phyloP scores from a whole-genome alignment of 2,888 invertebrate genomes.

The Tribolium freemani region DNA sequence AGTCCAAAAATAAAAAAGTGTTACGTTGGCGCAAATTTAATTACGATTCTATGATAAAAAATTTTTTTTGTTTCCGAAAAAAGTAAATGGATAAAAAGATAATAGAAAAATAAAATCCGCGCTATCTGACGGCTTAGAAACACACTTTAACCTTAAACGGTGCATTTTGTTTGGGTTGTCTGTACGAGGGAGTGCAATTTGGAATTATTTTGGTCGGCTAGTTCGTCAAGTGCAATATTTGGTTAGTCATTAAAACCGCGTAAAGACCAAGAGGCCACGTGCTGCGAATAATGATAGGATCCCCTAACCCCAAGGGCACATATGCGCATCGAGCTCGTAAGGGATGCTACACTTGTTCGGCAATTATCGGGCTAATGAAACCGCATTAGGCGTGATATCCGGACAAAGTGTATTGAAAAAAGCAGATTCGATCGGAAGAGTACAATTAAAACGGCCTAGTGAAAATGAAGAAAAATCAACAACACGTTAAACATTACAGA shows the following conservation, averaged over 20 bases:
- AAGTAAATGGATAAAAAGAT: too few species aligned
- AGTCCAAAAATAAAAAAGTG: too few species aligned
- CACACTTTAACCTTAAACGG: too few species aligned
- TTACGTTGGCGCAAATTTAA: too few species aligned
- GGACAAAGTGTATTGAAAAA: background rate
- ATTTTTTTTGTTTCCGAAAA: too few species aligned
- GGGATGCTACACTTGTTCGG: conserved; percentile 5
- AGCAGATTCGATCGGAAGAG: conserved; percentile 18
- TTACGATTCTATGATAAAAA: too few species aligned
- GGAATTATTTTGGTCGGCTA: conserved; percentile 33
- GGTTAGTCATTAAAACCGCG: conserved; percentile 61
- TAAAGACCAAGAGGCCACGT: conserved; percentile 56
- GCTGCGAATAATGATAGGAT: conserved; percentile 54
- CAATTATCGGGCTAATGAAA: conserved; percentile 14
- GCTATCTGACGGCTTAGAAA: too few species aligned
- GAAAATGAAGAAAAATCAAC: conserved; percentile 58
- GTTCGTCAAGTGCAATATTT: conserved; percentile 61
- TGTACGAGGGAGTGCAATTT: conserved; percentile 2
- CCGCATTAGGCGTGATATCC: background rate
- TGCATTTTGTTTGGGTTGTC: background rate
- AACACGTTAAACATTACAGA: conserved; percentile 56
- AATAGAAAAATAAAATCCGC: too few species aligned
- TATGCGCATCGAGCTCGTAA: conserved; percentile 8
- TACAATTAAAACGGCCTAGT: conserved; percentile 50
- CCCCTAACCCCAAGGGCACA: conserved; percentile 36